These are phyloP conservation scores for Microplitis mediator DNA, from an alignment of 1,140 invertebrate species.

Conservation along the genomic window DNA sequence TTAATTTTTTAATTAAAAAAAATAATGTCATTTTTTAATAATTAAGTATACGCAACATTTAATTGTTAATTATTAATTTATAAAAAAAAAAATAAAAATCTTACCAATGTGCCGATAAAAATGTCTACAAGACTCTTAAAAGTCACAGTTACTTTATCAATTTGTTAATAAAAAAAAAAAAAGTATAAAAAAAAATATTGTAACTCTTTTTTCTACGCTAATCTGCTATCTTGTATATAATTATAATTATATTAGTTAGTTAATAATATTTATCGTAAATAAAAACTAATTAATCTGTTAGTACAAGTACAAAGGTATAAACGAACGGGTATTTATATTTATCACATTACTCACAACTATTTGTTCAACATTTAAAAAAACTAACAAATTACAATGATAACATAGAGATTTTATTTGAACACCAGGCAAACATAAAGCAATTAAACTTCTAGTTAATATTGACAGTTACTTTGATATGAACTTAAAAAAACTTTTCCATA, in stretches of 20 bases:
- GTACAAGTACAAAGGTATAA: constrained; percentile 24
- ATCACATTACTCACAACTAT: not conserved
- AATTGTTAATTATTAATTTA: constrained; percentile 9
- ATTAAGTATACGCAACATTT: constrained; percentile 6
- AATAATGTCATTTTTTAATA: constrained; percentile 12
- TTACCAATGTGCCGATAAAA: constrained; percentile 19
- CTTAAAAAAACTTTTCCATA: too few relatives aligned
- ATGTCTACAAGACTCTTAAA: not conserved
- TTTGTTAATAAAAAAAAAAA: not conserved
- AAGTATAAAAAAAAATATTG: too few relatives aligned
- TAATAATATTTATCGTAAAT: not conserved
- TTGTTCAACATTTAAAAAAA: not conserved
- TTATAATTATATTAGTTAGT: constrained; percentile 8
- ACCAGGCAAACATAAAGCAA: too few relatives aligned
- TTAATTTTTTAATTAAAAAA: not conserved
- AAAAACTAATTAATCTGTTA: constrained; percentile 15
- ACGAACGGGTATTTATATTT: constrained; percentile 8
- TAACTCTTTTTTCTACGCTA: not conserved
- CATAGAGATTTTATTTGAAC: too few relatives aligned
- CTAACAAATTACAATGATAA: too few relatives aligned
- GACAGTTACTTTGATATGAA: too few relatives aligned
- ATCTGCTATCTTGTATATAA: not conserved
- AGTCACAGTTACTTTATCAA: not conserved
- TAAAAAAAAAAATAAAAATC: not conserved
- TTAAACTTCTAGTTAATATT: too few relatives aligned